Evolutionary conservation across 1,140 invertebrate genomes (phyloP), one percentile per base, ranked within the genome.

Genomic region (Anagrus nilaparvatae): DNA sequence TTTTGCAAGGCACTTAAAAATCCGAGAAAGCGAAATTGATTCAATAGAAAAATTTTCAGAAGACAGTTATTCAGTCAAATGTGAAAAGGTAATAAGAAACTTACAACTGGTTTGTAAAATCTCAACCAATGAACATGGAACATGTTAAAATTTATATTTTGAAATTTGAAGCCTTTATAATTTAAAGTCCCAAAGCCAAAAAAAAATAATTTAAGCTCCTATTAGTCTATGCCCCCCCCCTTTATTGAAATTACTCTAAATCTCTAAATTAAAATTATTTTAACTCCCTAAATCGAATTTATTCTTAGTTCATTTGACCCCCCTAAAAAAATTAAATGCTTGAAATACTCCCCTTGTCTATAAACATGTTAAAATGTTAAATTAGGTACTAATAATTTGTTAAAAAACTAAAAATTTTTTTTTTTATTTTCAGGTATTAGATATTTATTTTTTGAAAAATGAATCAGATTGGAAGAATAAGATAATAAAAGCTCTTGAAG

Each of bases 1-100:
- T 24, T 55, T 76, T 13, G 70, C 62, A 9, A 66, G 75, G 63
- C 56, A 62, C 52, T 55, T 76, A 19, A 58, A 62, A 43, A 53
- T 75, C 7, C 59, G 55, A 42, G 74, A 77, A 65, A 51, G 48
- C 43, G 50, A 61, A 40, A 73, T 77, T 35, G 67, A 75, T 50
- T 53, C 61, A 14, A 67, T 74, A 40, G 61, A 74, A 41, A 46
- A 25, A 4, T 58, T 63, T 39, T 18, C 51, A 50, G 16, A 41
- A 20, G 48, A 36, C 14, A 28, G 51, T 30, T 42, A 48, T 2
- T 52, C 56, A 42, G 50, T 57, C 44, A 57, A 55, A 48, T 51
- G 50, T 27, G 46, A 50, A 5, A 18, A 60, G 44, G 61, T 60
- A n/a, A n/a, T n/a, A n/a, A n/a, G n/a, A n/a, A n/a, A n/a, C n/a